Evolutionary conservation across 2,113 vertebrate genomes (phyloP), one percentile per base, ranked within the genome.

Genomic region (Phrynosoma platyrhinos): DNA sequence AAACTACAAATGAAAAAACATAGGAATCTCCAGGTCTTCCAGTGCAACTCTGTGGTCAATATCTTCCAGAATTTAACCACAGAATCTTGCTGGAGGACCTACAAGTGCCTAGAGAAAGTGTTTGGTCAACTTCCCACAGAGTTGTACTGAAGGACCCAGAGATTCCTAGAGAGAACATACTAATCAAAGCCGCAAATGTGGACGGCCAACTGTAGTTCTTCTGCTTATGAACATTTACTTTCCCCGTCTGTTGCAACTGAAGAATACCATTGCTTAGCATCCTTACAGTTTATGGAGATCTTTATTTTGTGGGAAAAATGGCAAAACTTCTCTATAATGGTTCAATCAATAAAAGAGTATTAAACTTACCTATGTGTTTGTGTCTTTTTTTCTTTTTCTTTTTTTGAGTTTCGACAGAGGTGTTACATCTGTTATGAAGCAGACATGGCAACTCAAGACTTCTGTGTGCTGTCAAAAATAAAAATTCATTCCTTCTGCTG

Each of bases 251-350:
- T 36, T 42, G 18, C 5, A 42, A 52, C n/a, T 40, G 16, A 27
- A 76, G 40, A 77, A 68, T 53, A 32, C 30, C 68, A 40, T 42
- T 79, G 14, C 18, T 3, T 10, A 55, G 9, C 32, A 16, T 79
- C 77, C n/a, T 72, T 23, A 87, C 71, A 7, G 66, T 23, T 80
- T 42, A 47, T 52, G n/a, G n/a, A 32, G 30, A 72, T 68, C 66
- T 76, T n/a, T n/a, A n/a, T 85, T 77, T 42, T 58, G n/a, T 87
- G 40, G 21, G 42, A 76, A 85, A 40, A 20, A 52, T 77, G 78
- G 42, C 40, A 86, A 68, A 68, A 32, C 12, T 16, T 79, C 42
- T 64, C 74, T 42, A 71, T 14, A 25, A 1, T 55, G 64, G 27
- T 12, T 47, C 52, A 16, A 74, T 20, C 42, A 82, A 82, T 68